A percentile compares a stretch with the other conserved stretches of the same genome.
phyloP scores from a whole-genome alignment of 2,113 vertebrate genomes.

The Sceloporus undulatus region DNA sequence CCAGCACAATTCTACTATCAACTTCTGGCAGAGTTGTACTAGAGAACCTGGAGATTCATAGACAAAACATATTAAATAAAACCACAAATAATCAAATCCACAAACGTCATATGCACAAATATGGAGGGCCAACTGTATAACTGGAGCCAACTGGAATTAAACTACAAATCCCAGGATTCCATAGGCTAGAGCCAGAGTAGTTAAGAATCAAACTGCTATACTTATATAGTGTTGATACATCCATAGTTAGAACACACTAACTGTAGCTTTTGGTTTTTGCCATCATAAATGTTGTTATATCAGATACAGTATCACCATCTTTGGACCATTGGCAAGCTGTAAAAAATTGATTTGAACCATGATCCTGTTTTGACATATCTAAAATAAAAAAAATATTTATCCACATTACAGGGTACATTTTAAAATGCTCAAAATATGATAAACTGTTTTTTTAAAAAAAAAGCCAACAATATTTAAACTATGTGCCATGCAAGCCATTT shows the following conservation, averaged over 20 bases:
- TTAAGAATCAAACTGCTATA: background rate
- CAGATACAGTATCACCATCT: background rate
- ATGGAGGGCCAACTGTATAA: too few species aligned
- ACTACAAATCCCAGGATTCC: too few species aligned
- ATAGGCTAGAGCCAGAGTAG: too few species aligned
- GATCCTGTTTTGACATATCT: too few species aligned
- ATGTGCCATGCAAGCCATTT: background rate
- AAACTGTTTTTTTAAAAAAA: background rate
- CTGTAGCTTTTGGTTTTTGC: background rate
- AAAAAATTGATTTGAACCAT: too few species aligned
- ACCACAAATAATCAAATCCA: too few species aligned
- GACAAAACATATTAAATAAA: too few species aligned
- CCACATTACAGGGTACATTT: background rate
- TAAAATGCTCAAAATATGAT: slow-evolving; percentile 4
- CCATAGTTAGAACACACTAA: background rate
- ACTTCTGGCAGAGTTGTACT: too few species aligned
- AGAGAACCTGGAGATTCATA: too few species aligned
- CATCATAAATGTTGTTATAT: background rate
- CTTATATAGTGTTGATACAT: background rate
- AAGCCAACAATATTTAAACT: background rate
- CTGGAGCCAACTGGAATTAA: too few species aligned
- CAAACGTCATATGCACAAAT: too few species aligned
- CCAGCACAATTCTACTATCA: too few species aligned
- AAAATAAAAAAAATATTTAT: background rate
- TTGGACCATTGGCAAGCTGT: background rate